Evolutionary conservation across 2,888 invertebrate genomes (phyloP).

Genomic region (Parnassius smintheus): DNA sequence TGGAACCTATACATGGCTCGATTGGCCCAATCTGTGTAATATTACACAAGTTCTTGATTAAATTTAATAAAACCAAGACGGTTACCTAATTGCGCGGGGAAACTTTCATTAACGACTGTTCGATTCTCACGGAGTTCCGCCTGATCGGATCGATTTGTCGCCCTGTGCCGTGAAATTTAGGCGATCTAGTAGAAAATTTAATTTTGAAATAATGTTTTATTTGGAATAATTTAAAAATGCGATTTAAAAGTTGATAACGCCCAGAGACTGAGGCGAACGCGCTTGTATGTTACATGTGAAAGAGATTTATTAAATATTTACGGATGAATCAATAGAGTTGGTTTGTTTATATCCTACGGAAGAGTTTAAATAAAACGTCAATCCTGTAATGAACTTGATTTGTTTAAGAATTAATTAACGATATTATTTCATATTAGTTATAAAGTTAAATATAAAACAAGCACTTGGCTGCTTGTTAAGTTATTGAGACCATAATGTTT

Average conservation of each 20-base stretch:
- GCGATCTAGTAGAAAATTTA: constrained; percentile 43
- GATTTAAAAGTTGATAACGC: constrained; percentile 51
- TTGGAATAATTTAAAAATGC: constrained; percentile 61
- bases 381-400: constrained; percentile 15
- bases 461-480: no score
- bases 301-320: constrained; percentile 66
- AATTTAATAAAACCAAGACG: constrained; percentile 81
- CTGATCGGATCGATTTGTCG: constrained; percentile 58
- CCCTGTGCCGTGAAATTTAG: constrained; percentile 36
- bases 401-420: constrained; percentile 1
- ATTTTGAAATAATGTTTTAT: constrained; percentile 44
- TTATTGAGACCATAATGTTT: no score
- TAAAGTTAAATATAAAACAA: background rate
- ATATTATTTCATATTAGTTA: background rate
- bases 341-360: constrained; percentile 56
- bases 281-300: constrained; percentile 46
- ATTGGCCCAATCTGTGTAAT: constrained; percentile 79
- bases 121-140: constrained; percentile 65
- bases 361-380: constrained; percentile 32
- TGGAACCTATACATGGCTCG: constrained; percentile 76
- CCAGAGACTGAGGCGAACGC: constrained; percentile 43
- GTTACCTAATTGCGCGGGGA: constrained; percentile 74
- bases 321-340: constrained; percentile 46
- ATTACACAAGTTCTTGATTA: constrained; percentile 81
- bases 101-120: constrained; percentile 78